Conservation (phyloP, 2,888 invertebrate genomes). For the Pocota personata region DNA sequence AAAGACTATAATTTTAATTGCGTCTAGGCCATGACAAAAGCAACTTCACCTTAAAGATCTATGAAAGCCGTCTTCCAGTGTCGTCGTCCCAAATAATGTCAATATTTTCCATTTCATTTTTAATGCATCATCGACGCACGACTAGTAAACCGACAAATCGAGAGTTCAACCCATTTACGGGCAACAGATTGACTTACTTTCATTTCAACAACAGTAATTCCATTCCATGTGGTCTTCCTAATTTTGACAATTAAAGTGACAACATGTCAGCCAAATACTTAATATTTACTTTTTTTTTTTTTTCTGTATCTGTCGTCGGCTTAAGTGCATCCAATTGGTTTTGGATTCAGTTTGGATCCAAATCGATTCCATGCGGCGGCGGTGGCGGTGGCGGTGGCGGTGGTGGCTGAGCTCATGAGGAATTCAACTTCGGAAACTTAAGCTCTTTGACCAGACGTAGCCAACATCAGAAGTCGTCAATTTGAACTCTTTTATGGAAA, state of each 20-base stretch:
- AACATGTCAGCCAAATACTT: slow-evolving; percentile 52
- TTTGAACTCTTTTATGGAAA: slow-evolving; percentile 51
- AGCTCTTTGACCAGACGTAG: slow-evolving; percentile 26
- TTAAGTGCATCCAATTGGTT: slow-evolving; percentile 44
- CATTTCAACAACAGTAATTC: slow-evolving; percentile 48
- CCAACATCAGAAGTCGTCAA: slow-evolving; percentile 10
- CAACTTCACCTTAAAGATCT: neutral
- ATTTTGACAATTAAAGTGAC: slow-evolving; percentile 58
- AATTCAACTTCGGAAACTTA: slow-evolving; percentile 27
- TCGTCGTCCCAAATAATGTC: too few relatives aligned
- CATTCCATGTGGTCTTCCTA: slow-evolving; percentile 62
- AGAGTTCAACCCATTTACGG: slow-evolving; percentile 28
- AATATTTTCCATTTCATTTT: slow-evolving; percentile 31
- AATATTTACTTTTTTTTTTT: neutral
- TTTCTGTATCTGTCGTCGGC: neutral
- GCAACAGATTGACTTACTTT: slow-evolving; percentile 64
- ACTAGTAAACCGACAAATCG: slow-evolving; percentile 18
- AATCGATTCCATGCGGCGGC: slow-evolving; percentile 39
- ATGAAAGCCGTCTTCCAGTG: slow-evolving; percentile 1
- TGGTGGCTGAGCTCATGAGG: slow-evolving; percentile 25
- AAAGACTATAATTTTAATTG: too few relatives aligned
- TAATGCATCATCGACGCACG: slow-evolving; percentile 2
- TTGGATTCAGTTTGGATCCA: slow-evolving; percentile 36
- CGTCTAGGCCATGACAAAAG: too few relatives aligned
- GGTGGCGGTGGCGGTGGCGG: too few relatives aligned